Conservation (phyloP, 2,888 invertebrate species). For the Cyaniris semiargus region DNA sequence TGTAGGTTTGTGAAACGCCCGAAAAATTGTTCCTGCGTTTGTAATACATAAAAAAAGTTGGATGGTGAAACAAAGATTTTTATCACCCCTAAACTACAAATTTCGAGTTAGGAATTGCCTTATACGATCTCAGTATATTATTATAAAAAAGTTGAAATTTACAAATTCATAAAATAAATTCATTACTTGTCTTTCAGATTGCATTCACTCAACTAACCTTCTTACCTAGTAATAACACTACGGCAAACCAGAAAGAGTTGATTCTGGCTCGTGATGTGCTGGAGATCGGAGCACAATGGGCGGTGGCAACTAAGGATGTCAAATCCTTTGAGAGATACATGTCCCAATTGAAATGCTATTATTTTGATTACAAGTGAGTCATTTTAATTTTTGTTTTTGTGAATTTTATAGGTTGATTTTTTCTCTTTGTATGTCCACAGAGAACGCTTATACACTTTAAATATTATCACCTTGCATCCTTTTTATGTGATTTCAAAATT, state of each 20-base stretch:
- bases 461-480: too few relatives aligned
- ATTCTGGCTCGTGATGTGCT: constrained; percentile 93
- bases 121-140: neutral
- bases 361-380: constrained; percentile 93
- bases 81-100: too few relatives aligned
- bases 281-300: constrained; percentile 98
- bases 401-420: too few relatives aligned
- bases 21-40: too few relatives aligned
- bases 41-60: neutral
- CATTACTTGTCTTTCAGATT: constrained; percentile 79
- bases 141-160: neutral
- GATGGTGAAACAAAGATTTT: neutral
- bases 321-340: constrained; percentile 98
- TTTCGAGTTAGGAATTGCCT: too few relatives aligned
- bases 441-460: too few relatives aligned
- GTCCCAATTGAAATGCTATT: constrained; percentile 98
- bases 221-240: constrained; percentile 89
- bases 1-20: neutral
- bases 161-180: constrained; percentile 34
- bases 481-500: too few relatives aligned
- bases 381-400: neutral
- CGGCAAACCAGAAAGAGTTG: constrained; percentile 88
- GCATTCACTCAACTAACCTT: constrained; percentile 91
- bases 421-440: too few relatives aligned
- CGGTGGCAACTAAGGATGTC: constrained; percentile 94